Base-by-base conservation (phyloP, 2,888 invertebrate species). In the Drosophila algonquin region DNA sequence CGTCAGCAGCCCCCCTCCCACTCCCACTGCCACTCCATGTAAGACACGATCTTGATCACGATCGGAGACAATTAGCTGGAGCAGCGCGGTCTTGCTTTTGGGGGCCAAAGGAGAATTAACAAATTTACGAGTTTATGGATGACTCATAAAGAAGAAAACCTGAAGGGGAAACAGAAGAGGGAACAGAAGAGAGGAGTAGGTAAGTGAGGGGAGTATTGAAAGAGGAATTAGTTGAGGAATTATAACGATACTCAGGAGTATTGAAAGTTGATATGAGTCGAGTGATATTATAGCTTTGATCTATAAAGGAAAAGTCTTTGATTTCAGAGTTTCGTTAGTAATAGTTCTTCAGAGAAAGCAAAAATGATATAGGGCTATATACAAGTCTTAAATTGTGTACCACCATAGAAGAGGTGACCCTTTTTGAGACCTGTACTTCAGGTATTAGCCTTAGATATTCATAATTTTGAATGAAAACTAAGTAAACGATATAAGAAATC, bases 31-130 rank as follows among this genome's bases (percentile, higher is more conserved):
- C 27, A 27, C 27, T 27, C 27, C 27, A 58, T 69, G 24, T 48
- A 46, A 72, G 73, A 71, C 72, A 71, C 62, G 71, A 72, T 56
- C 56, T 48, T 56, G 76, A 76, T 79, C 82, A 61, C 52, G 61
- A 69, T 74, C 64, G 58, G 14, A 48, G 62, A 50, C 57, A 80
- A 69, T 80, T 70, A 59, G 71, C 47, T 35, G 48, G 59, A 40
- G 63, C 73, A 40, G 63, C 73, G 54, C 63, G 53, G 14, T 6
- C 40, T 14, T 14, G 14, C 40, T 14, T 14, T 40, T n/a, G 14
- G 40, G 14, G 62, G 73, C 50, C 40, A 50, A 67, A 50, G 54
- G 45, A 55, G 55, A 67, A 65, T 65, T 65, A 65, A 55, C 54
- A 21, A 50, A 12, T n/a, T 21, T 16, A 32, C 44, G 55, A 40